phyloP scores from a whole-genome alignment of 2,888 invertebrate genomes.

The Drepanosiphum platanoidis region DNA sequence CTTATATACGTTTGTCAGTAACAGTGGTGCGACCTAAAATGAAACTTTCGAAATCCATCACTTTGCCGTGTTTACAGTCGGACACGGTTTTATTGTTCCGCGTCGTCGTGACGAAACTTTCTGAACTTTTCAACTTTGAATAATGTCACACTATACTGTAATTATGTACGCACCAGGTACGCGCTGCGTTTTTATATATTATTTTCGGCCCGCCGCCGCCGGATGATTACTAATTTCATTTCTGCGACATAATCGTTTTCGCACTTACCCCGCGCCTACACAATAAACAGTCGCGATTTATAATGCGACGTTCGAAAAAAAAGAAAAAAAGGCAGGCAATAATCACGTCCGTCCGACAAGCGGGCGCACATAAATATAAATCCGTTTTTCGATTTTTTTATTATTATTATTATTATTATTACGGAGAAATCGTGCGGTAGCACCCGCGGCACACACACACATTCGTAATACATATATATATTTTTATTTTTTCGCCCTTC shows the following conservation, averaged over 20 bases:
- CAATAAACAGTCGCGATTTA: neutral
- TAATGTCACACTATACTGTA: slow-evolving; percentile 22
- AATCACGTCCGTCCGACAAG: neutral
- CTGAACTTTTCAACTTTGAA: slow-evolving; percentile 43
- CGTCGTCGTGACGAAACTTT: slow-evolving; percentile 23
- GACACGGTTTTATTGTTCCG: slow-evolving; percentile 47
- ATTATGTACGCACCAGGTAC: neutral
- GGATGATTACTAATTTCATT: neutral
- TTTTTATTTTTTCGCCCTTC: neutral
- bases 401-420: no score
- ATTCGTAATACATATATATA: neutral
- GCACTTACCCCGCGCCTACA: neutral
- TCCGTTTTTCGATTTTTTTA: slow-evolving; percentile 2
- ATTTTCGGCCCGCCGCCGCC: neutral
- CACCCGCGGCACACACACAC: neutral
- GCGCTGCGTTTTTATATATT: no score
- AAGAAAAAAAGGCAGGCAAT: no score
- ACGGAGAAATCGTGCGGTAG: neutral
- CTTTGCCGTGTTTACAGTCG: slow-evolving; percentile 32
- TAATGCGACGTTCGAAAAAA: neutral
- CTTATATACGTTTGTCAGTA: slow-evolving; percentile 26
- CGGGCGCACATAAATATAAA: neutral
- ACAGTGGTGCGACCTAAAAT: slow-evolving; percentile 2
- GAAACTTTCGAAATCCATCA: slow-evolving; percentile 60
- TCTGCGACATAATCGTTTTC: neutral